Evolutionary conservation across 2,888 invertebrate species (phyloP).

Genomic region (Parochlus steinenii): DNA sequence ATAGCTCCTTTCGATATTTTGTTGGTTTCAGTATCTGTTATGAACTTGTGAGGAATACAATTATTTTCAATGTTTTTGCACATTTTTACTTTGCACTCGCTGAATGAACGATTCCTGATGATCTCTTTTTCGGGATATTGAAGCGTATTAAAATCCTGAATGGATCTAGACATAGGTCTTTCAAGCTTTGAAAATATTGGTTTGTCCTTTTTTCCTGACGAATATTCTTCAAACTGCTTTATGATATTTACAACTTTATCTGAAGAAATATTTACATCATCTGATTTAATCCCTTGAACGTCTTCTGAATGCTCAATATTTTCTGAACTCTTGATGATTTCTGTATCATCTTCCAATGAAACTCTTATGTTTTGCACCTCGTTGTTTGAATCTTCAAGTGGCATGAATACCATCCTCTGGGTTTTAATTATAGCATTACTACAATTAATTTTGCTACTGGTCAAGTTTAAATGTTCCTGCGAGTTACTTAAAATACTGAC

Average conservation of each 20-base stretch:
- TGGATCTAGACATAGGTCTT: too few species aligned
- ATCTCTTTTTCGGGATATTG: background rate
- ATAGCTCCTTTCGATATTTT: slow-evolving; percentile 12
- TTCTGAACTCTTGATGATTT: too few species aligned
- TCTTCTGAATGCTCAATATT: too few species aligned
- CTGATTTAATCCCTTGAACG: slow-evolving; percentile 15
- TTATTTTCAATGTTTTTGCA: background rate
- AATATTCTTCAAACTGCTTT: slow-evolving; percentile 3
- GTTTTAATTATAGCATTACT: slow-evolving; percentile 64
- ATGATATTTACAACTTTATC: slow-evolving; percentile 13
- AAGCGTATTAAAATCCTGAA: slow-evolving; percentile 1
- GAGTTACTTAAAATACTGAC: slow-evolving; percentile 17
- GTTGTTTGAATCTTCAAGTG: slow-evolving; percentile 33
- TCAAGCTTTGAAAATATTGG: too few species aligned
- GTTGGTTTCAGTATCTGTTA: slow-evolving; percentile 5
- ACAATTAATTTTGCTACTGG: slow-evolving; percentile 15
- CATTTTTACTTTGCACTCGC: background rate
- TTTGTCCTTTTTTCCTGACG: too few species aligned
- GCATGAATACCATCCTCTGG: slow-evolving; percentile 62
- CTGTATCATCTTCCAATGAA: background rate
- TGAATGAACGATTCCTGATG: background rate
- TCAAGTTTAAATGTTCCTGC: slow-evolving; percentile 15
- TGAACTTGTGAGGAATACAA: background rate
- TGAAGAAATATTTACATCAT: slow-evolving; percentile 16
- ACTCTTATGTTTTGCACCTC: slow-evolving; percentile 5